A percentile compares a stretch with the other conserved stretches of the same genome.
Evolutionary conservation across 2,888 invertebrate species (phyloP).

Genomic region (Apamea sordens): DNA sequence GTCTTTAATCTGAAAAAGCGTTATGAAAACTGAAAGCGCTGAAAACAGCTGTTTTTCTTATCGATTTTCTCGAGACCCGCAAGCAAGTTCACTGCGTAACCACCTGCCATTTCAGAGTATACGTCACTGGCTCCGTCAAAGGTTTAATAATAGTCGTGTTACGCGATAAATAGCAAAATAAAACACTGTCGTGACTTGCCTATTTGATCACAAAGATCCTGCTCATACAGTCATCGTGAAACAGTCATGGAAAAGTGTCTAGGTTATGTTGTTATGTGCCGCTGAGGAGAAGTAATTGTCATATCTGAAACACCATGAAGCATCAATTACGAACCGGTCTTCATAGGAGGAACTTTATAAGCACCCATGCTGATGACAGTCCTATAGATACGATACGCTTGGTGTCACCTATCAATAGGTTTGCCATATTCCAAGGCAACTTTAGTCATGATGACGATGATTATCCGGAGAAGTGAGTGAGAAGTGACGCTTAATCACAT

Average conservation of each 20-base stretch:
- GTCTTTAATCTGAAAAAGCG: conserved; percentile 30
- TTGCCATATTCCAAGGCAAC: conserved; percentile 83
- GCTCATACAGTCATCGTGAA: conserved; percentile 38
- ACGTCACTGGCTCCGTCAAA: conserved; percentile 66
- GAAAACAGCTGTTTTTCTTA: conserved; percentile 83
- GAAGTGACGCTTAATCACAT: conserved; percentile 13
- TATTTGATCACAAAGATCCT: conserved; percentile 35
- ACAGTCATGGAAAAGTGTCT: conserved; percentile 48
- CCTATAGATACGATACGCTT: conserved; percentile 83
- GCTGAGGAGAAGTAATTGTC: conserved; percentile 41
- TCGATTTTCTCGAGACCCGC: conserved; percentile 82
- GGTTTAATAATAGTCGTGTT: conserved; percentile 55
- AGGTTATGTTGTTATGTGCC: conserved; percentile 77
- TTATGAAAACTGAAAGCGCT: conserved; percentile 28
- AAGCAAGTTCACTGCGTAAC: conserved; percentile 82
- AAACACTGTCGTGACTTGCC: conserved; percentile 42
- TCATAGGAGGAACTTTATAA: conserved; percentile 83
- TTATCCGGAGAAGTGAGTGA: conserved; percentile 83
- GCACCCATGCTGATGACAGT: conserved; percentile 79
- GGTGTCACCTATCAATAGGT: conserved; percentile 84
- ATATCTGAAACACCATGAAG: conserved; percentile 73
- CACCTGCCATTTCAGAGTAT: conserved; percentile 70
- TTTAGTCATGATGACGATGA: conserved; percentile 78
- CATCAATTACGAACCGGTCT: conserved; percentile 76
- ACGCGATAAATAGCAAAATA: conserved; percentile 53